Percentiles rank a stretch among this genome's conserved stretches.
Evolutionary conservation across 1,140 invertebrate genomes (phyloP).

Genomic region (Drosophila funebris): DNA sequence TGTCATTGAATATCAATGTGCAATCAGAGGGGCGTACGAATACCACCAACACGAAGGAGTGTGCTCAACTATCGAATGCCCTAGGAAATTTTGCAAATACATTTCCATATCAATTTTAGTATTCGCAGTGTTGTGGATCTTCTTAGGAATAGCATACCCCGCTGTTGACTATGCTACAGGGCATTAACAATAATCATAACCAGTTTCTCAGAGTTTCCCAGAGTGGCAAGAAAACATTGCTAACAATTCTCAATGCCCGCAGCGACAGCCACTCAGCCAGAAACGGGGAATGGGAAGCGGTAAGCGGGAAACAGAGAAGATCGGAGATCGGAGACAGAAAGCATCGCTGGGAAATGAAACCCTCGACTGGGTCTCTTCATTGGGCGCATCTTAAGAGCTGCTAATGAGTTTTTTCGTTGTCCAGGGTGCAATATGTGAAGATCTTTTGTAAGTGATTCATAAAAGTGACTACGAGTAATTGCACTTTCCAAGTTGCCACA

Average conservation of each 20-base stretch:
- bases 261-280: conserved; percentile 44
- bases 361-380: conserved; percentile 19
- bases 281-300: background rate
- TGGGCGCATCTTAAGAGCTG: conserved; percentile 39
- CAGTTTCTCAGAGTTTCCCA: conserved; percentile 71
- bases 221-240: conserved; percentile 33
- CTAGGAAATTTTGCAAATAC: too few species aligned
- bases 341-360: conserved; percentile 4
- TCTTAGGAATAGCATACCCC: background rate
- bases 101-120: too few species aligned
- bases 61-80: background rate
- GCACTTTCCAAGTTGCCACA: conserved; percentile 21
- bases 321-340: background rate
- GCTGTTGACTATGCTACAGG: conserved; percentile 1
- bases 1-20: conserved; percentile 66
- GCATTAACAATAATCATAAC: conserved; percentile 59
- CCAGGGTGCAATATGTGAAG: conserved; percentile 26
- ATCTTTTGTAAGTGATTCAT: conserved; percentile 40
- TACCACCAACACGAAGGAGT: background rate
- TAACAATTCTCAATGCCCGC: conserved; percentile 61
- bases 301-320: background rate
- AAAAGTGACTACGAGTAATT: conserved; percentile 24
- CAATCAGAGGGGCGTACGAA: background rate
- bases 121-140: background rate
- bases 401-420: conserved; percentile 62